A percentile compares a stretch with the other conserved stretches of the same genome.
Evolutionary conservation across 2,113 vertebrate genomes (phyloP).

Genomic region (Emydura subglobosa): DNA sequence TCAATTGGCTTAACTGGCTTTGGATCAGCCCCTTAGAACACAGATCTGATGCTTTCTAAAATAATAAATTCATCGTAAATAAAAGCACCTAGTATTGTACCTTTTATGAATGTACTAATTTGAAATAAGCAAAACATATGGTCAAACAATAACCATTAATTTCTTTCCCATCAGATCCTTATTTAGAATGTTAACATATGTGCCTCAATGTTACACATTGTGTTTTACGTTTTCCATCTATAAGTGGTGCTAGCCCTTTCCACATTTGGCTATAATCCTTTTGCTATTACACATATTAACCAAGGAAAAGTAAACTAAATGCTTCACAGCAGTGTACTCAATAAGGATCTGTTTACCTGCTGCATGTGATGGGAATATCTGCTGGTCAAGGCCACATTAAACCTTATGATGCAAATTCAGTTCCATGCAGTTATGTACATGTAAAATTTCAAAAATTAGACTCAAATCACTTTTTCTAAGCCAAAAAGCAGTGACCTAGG

Average conservation of each 20-base stretch:
- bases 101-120: too few species aligned
- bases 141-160: background rate
- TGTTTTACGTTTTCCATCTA: background rate
- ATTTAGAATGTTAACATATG: background rate
- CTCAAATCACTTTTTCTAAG: slow-evolving; percentile 5
- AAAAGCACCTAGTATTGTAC: background rate
- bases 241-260: background rate
- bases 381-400: background rate
- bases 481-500: slow-evolving; percentile 31
- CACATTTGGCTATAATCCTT: background rate
- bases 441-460: slow-evolving; percentile 14
- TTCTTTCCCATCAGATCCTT: background rate
- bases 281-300: background rate
- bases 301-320: slow-evolving; percentile 6
- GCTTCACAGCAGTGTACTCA: background rate
- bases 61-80: background rate
- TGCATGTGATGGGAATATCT: background rate
- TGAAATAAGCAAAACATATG: too few species aligned
- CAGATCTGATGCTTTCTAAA: background rate
- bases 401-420: slow-evolving; percentile 24
- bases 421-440: background rate
- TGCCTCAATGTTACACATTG: background rate
- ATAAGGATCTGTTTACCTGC: background rate
- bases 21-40: background rate
- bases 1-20: background rate